Base-by-base conservation (phyloP, 2,113 vertebrate species). In the Callocephalon fimbriatum region DNA sequence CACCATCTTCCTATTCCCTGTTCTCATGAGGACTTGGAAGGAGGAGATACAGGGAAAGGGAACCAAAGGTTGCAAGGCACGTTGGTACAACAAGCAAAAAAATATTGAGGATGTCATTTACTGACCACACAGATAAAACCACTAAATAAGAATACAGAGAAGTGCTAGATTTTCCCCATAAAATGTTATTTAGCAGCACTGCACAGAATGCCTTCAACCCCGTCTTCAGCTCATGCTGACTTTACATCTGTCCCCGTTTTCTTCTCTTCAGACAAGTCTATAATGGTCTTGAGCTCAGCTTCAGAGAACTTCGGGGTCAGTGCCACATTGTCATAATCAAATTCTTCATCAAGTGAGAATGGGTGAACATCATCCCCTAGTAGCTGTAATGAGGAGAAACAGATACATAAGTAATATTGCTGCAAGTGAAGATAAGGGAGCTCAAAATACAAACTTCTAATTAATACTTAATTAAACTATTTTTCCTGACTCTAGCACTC, bases 311-410 rank as follows among this genome's bases (percentile, higher is more conserved):
- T 98, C 22, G 97, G 97, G 65, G 97, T 98, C 59, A 99, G 96
- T 27, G 58, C 51, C 71, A 98, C 97, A 14, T 25, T 86, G 72
- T 99, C 98, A 82, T 98, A 98, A 97, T 98, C 98, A 95, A 98
- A 99, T 65, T 98, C 95, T 86, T 98, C 98, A 96, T 99, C 98
- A 71, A 98, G 95, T 51, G 76, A 95, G 79, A 99, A 99, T 18
- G 97, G 97, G 7, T 98, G 97, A 90, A 98, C 97, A 92, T 98
- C 97, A 81, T 98, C 98, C 15, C 87, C 92, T 27, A 95, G 76
- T 26, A 84, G 79, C 98, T 98, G 94, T 22, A 96, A 94, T 19
- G 74, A 86, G 45, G 26, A 72, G 84, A 96, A 88, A 93, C 59
- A 96, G 47, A 93, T 38, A 77, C 25, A 86, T 87, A 96, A 93